phyloP scores from a whole-genome alignment of 2,113 vertebrate genomes.

The Scortum barcoo region DNA sequence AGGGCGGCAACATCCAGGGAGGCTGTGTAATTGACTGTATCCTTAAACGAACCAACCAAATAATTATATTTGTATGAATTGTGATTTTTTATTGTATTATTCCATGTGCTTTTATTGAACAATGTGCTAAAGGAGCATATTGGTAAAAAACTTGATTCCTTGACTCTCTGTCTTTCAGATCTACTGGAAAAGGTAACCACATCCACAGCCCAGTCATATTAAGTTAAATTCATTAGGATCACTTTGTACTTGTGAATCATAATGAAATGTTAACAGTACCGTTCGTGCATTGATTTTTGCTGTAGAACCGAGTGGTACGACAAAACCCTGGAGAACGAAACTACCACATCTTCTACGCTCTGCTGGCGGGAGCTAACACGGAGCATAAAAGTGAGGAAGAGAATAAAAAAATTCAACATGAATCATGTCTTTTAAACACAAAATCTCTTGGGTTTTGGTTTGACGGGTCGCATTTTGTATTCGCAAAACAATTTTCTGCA shows the following conservation, averaged over 20 bases:
- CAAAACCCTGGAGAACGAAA: constrained; percentile 93
- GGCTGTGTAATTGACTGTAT: constrained; percentile 95
- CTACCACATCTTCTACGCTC: constrained; percentile 94
- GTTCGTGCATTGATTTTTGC: constrained; percentile 49
- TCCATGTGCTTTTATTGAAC: background rate
- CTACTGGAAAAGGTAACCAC: constrained; percentile 85
- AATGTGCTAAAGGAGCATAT: background rate
- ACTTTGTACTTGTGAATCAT: background rate
- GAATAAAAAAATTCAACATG: background rate
- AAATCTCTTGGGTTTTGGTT: too few species aligned
- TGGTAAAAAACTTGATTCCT: constrained; percentile 56
- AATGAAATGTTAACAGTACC: constrained; percentile 19
- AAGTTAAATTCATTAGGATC: background rate
- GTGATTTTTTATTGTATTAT: background rate
- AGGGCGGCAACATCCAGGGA: constrained; percentile 92
- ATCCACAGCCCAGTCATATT: background rate
- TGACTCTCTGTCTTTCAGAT: constrained; percentile 79
- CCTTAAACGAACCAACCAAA: constrained; percentile 71
- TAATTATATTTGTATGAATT: background rate
- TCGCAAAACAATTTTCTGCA: too few species aligned
- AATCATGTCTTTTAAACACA: background rate
- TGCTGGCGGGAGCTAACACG: constrained; percentile 87
- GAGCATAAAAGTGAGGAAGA: constrained; percentile 86
- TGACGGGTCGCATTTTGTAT: background rate
- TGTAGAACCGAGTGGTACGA: constrained; percentile 92